Base-by-base conservation (phyloP, 1,140 invertebrate genomes). In the Eulimnadia texana region DNA sequence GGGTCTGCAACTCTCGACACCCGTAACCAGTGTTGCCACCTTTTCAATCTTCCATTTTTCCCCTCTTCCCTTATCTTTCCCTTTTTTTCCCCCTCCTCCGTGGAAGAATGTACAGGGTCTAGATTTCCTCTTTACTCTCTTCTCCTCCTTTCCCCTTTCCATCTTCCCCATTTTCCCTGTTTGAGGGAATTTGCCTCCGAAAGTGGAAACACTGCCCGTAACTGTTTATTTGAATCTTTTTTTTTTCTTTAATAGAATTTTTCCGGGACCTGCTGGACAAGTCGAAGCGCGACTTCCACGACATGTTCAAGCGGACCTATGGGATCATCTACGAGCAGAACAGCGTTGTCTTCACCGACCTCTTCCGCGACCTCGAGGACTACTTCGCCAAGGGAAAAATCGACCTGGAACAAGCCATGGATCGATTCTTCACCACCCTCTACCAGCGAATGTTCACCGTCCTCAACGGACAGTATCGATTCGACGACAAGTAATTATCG, bases 401-500 rank as follows among this genome's bases (percentile, higher is more conserved):
- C 10, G 83, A 93, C 70, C 80, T 98, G 11, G 80, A 85, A 33
- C 82, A 84, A 19, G 85, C 88, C 20, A 85, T 98, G 83, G 88
- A 97, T 66, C 82, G 82, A 60, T 98, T 98, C 77, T 98, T 98
- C 76, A 84, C 82, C 56, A 86, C 83, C 3, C 81, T 98, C 0
- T 93, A 97, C 70, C 86, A 93, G 72, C 91, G 90, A 71, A 97
- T 98, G 92, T 98, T 98, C 74, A 86, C 83, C 0, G 90, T 97
- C 24, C 76, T 97, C 62, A 97, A 98, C 73, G 79, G 82, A 3
- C 90, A 93, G 70, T 94, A 95, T 70, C 77, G 77, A 50, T 93
- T 96, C 69, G 84, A 91, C 71, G 83, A 86, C 50, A 86, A 84
- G 79, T 93, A 75, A 80, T 65, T 66, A 64, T 62, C 13, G 67